Percentiles rank a stretch among this genome's conserved stretches.
Evolutionary conservation across 2,113 vertebrate genomes (phyloP).

Genomic region (Larimichthys polyactis): DNA sequence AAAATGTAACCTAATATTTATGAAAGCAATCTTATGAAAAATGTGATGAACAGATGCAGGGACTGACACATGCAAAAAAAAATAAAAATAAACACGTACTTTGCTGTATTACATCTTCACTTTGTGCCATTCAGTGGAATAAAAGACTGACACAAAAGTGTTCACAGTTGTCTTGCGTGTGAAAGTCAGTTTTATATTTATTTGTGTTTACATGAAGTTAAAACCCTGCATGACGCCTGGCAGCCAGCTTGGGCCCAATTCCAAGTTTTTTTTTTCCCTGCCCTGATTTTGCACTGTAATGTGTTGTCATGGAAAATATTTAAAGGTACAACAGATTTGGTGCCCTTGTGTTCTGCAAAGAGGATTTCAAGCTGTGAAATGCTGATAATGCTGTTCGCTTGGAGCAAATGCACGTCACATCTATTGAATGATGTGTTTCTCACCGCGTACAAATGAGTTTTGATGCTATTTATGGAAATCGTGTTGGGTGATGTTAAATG

Average conservation of each 20-base stretch:
- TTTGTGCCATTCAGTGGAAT: background rate
- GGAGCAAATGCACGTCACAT: conserved; percentile 47
- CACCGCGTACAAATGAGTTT: conserved; percentile 4
- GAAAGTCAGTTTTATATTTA: conserved; percentile 21
- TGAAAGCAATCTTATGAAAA: conserved; percentile 13
- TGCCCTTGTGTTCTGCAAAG: conserved; percentile 41
- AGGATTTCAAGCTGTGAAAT: conserved; percentile 47
- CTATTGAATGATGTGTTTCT: conserved; percentile 30
- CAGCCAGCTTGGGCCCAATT: conserved; percentile 15
- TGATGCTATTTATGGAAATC: conserved; percentile 35
- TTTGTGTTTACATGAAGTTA: conserved; percentile 37
- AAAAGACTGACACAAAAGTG: background rate
- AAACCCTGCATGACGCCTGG: conserved; percentile 5
- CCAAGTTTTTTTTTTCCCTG: conserved; percentile 13
- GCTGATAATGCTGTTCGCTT: conserved; percentile 52
- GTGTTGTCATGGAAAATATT: conserved; percentile 37
- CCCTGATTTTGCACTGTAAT: conserved; percentile 23
- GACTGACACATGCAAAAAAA: background rate
- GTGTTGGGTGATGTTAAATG: conserved; percentile 13
- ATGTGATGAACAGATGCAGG: conserved; percentile 38
- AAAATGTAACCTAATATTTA: conserved; percentile 16
- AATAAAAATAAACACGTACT: background rate
- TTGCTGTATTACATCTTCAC: conserved; percentile 7
- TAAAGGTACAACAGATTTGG: conserved; percentile 27
- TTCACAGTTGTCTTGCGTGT: conserved; percentile 25